Base-by-base conservation (phyloP, 2,888 invertebrate species). In the Oithona nana region DNA sequence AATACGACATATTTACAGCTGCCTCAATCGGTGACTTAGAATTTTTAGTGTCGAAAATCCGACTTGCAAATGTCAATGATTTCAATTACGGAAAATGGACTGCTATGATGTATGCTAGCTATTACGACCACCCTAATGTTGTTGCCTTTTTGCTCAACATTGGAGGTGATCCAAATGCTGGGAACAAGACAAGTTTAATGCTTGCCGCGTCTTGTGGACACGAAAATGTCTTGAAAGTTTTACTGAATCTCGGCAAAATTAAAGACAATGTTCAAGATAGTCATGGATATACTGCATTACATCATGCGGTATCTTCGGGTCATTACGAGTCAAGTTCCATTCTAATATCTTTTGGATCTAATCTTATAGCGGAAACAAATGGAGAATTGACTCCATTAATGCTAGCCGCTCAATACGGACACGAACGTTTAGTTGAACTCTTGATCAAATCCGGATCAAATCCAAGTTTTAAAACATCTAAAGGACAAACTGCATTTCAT, bases 121-220 rank as follows among this genome's bases (percentile, higher is more conserved):
- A 74, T 67, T 74, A 74, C 63, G 74, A 74, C 1, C 74, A 75
- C 65, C 70, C 71, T 61, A 70, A 70, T 63, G 70, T 74, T 22
- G 72, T 74, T 1, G 70, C 68, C 59, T 65, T 73, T 13, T 67
- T 75, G 54, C 67, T 74, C 20, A 64, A 57, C 1, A 29, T 31
- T 11, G 61, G 54, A 28, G 3, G 24, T 6, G 2, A 20, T 26
- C 24, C 57, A 11, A 65, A 64, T 51, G 69, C 69, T 20, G 66
- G 67, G 24, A 68, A 69, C 1, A 71, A 72, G 60, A 75, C 75
- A 16, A 71, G 76, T 1, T 69, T 77, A 51, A 76, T 76, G 74
- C 66, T 78, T 63, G 76, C 77, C 1, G 71, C 76, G 2, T 75
- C 75, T 65, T 77, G 77, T 69, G 77, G 77, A n/a, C 75, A 76